These are phyloP conservation scores for Misgurnus mizolepis DNA, from an alignment of 2,113 vertebrate species.

Conservation along the genomic window DNA sequence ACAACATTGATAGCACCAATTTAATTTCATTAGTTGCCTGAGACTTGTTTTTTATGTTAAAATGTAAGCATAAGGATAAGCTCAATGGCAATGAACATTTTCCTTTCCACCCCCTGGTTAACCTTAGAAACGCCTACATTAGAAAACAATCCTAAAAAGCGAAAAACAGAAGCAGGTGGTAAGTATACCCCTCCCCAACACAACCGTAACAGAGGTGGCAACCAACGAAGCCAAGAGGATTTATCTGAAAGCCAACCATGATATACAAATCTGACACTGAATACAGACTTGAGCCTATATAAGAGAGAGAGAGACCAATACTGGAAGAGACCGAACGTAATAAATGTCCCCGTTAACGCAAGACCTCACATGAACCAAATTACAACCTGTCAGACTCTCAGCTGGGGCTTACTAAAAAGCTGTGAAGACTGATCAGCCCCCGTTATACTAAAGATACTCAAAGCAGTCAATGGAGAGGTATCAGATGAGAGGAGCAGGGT, in stretches of 20 bases:
- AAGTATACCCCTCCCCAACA: constrained; percentile 16
- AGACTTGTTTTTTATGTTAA: too few species aligned
- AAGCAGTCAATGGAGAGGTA: not conserved
- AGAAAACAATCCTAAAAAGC: not conserved
- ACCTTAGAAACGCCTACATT: not conserved
- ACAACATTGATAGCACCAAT: not conserved
- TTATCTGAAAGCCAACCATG: constrained; percentile 22
- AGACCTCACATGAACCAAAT: constrained; percentile 17
- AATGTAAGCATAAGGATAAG: too few species aligned
- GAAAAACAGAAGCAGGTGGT: not conserved
- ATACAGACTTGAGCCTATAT: constrained; percentile 15
- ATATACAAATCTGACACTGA: constrained; percentile 1
- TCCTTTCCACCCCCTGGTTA: not conserved
- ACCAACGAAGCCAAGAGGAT: constrained; percentile 25
- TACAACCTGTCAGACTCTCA: constrained; percentile 28
- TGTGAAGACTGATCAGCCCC: not conserved
- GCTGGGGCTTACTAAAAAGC: not conserved
- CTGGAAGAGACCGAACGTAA: not conserved
- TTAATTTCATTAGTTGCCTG: too few species aligned
- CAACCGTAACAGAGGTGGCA: constrained; percentile 18
- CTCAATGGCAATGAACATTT: too few species aligned
- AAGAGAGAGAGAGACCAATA: not conserved
- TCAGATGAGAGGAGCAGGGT: not conserved
- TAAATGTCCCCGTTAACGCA: constrained; percentile 11
- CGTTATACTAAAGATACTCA: not conserved